phyloP scores from a whole-genome alignment of 2,888 invertebrate genomes.

The Ormia ochracea region DNA sequence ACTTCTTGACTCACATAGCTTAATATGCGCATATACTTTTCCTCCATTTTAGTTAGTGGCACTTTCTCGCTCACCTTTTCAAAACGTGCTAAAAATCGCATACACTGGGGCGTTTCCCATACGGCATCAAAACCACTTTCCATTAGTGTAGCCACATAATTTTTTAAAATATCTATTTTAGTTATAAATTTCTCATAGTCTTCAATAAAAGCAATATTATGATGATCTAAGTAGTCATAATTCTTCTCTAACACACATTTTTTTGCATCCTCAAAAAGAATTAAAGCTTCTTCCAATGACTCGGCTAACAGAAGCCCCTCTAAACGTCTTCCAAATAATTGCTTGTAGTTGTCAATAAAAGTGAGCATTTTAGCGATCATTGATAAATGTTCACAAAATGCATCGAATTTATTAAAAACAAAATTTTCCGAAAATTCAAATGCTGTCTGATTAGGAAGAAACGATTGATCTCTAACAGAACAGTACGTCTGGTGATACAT shows the following conservation, averaged over 20 bases:
- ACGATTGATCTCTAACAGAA: conserved; percentile 86
- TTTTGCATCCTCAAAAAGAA: conserved; percentile 90
- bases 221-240: conserved; percentile 94
- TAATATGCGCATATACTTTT: conserved; percentile 88
- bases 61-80: conserved; percentile 93
- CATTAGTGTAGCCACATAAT: conserved; percentile 86
- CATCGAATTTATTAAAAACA: conserved; percentile 97
- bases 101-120: conserved; percentile 94
- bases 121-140: conserved; percentile 91
- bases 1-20: conserved; percentile 91
- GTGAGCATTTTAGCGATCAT: conserved; percentile 95
- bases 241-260: conserved; percentile 89
- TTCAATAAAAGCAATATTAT: conserved; percentile 89
- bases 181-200: conserved; percentile 90
- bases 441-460: conserved; percentile 84
- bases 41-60: conserved; percentile 86
- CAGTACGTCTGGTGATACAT: conserved; percentile 90
- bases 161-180: conserved; percentile 85
- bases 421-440: conserved; percentile 98
- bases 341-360: conserved; percentile 92
- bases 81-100: conserved; percentile 88
- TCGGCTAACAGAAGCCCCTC: conserved; percentile 89
- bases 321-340: conserved; percentile 89
- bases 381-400: conserved; percentile 90
- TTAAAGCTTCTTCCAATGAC: conserved; percentile 91